These are phyloP conservation scores for Geotrupes spiniger DNA, from an alignment of 2,888 invertebrate genomes.

Conservation along the genomic window DNA sequence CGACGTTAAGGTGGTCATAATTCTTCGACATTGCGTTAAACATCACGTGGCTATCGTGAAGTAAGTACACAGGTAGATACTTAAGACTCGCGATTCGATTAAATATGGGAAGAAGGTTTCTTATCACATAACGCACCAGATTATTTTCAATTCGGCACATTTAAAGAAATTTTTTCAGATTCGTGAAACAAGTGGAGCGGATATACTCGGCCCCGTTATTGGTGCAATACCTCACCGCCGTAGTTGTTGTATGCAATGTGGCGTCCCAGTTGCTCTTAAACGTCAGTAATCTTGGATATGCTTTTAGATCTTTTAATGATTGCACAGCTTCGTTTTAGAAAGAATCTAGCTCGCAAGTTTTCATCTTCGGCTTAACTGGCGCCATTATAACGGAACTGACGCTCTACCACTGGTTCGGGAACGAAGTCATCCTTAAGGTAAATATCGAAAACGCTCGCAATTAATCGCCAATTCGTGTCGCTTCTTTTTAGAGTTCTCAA, in stretches of 20 bases:
- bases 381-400: conserved; percentile 18
- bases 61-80: conserved; percentile 7
- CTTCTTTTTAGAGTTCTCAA: conserved; percentile 20
- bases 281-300: conserved; percentile 3
- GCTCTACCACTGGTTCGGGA: conserved; percentile 27
- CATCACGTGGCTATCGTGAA: conserved; percentile 19
- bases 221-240: conserved; percentile 19
- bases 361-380: conserved; percentile 17
- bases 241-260: conserved; percentile 22
- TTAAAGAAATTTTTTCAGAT: too few relatives aligned
- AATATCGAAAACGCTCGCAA: background rate
- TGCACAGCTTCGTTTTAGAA: conserved; percentile 13
- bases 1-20: background rate
- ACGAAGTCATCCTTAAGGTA: conserved; percentile 26
- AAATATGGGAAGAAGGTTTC: too few relatives aligned
- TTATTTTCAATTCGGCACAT: background rate
- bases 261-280: conserved; percentile 19
- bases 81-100: too few relatives aligned
- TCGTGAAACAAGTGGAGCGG: conserved; percentile 15
- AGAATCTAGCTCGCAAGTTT: conserved; percentile 10
- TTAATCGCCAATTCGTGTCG: background rate
- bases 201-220: conserved; percentile 16
- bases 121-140: too few relatives aligned
- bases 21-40: conserved; percentile 16
- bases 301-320: conserved; percentile 1